Conservation (phyloP, 2,888 invertebrate genomes). For the Agrochola litura region DNA sequence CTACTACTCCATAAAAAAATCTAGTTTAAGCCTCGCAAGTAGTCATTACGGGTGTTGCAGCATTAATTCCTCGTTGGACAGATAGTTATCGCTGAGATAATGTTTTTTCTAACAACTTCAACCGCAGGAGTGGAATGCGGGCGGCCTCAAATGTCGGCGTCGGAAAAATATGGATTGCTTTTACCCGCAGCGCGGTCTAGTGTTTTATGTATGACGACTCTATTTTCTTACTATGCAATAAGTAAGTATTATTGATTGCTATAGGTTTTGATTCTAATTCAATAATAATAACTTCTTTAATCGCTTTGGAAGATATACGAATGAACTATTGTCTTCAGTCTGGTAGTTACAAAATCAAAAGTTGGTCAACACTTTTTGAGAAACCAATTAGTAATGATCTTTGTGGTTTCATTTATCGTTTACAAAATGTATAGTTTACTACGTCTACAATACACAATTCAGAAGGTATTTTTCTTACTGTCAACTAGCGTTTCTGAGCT, state of each 20-base stretch:
- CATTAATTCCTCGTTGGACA: constrained; percentile 48
- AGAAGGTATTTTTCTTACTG: not conserved
- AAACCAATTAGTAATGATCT: not conserved
- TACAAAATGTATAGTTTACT: not conserved
- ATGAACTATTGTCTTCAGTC: not conserved
- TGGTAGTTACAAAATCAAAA: not conserved
- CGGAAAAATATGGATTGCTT: constrained; percentile 53
- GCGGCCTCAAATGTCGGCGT: constrained; percentile 57
- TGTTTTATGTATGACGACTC: constrained; percentile 14
- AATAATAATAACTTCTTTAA: no score
- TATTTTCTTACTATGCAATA: constrained; percentile 5
- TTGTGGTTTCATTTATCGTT: not conserved
- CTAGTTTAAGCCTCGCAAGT: constrained; percentile 18
- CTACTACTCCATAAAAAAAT: constrained; percentile 24
- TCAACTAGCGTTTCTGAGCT: no score
- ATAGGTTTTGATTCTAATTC: no score
- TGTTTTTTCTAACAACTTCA: constrained; percentile 59
- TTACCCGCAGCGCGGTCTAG: constrained; percentile 33
- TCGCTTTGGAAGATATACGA: not conserved
- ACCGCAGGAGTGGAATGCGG: constrained; percentile 63
- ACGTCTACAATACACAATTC: not conserved
- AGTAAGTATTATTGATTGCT: not conserved
- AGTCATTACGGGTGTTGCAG: constrained; percentile 55
- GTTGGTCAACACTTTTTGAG: not conserved
- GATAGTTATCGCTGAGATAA: constrained; percentile 54